phyloP scores from a whole-genome alignment of 2,113 vertebrate genomes.

The Elanus axillaris region DNA sequence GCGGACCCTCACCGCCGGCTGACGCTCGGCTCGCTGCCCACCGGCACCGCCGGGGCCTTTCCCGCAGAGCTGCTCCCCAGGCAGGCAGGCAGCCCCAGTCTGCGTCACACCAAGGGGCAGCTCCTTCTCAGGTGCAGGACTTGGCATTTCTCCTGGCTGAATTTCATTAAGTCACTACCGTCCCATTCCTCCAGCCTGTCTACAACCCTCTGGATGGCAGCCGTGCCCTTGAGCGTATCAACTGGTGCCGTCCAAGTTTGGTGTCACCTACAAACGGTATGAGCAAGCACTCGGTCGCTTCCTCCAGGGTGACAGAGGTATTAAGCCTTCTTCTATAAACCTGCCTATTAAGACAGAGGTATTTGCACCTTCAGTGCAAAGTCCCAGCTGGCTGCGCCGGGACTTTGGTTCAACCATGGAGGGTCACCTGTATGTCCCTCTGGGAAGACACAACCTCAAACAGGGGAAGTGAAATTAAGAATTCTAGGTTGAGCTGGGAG shows the following conservation, averaged over 20 bases:
- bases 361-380: not conserved
- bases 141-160: not conserved
- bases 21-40: fast-evolving
- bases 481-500: not conserved
- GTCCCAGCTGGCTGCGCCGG: not conserved
- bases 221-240: not conserved
- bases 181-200: not conserved
- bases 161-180: not conserved
- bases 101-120: not conserved
- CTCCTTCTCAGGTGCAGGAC: not conserved
- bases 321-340: too few relatives aligned
- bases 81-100: not conserved
- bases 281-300: not conserved
- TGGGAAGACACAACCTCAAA: not conserved
- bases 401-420: fast-evolving
- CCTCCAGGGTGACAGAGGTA: not conserved
- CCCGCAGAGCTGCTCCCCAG: not conserved
- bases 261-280: not conserved
- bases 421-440: not conserved
- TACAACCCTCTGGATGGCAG: not conserved
- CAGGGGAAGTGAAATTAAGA: not conserved
- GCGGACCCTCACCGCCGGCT: not conserved
- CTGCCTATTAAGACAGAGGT: too few relatives aligned
- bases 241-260: not conserved
- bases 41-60: not conserved